phyloP scores from a whole-genome alignment of 2,888 invertebrate genomes.

The Notodonta dromedarius region DNA sequence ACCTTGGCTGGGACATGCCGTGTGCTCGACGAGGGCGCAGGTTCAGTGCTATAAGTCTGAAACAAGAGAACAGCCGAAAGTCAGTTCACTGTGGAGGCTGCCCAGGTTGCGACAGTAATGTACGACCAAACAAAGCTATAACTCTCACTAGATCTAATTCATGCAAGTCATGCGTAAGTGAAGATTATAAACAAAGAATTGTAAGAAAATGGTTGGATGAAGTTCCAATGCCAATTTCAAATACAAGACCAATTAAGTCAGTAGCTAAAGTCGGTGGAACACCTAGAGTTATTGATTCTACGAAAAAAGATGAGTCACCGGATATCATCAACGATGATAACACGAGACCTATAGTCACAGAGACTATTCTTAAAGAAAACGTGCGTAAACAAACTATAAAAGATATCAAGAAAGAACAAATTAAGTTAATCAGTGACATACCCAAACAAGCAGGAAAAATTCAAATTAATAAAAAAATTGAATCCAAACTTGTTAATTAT shows the following conservation, averaged over 20 bases:
- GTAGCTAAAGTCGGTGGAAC: constrained; percentile 75
- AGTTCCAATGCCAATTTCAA: constrained; percentile 78
- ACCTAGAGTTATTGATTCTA: constrained; percentile 64
- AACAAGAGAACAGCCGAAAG: constrained; percentile 85
- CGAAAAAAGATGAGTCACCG: constrained; percentile 47
- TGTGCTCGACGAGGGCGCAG: constrained; percentile 80
- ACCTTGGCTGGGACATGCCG: constrained; percentile 78
- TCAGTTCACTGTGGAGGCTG: constrained; percentile 86
- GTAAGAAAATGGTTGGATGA: constrained; percentile 92
- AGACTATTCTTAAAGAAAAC: constrained; percentile 20
- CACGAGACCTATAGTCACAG: constrained; percentile 28
- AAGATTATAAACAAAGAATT: constrained; percentile 89
- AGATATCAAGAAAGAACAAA: background rate
- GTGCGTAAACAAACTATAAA: background rate
- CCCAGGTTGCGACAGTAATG: constrained; percentile 85
- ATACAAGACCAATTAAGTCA: constrained; percentile 59
- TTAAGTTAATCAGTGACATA: background rate
- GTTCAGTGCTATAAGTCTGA: constrained; percentile 84
- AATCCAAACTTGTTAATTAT: constrained; percentile 8
- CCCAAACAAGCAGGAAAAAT: background rate
- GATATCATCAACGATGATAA: constrained; percentile 42
- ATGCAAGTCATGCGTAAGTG: constrained; percentile 84
- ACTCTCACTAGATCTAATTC: constrained; percentile 73
- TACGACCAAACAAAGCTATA: constrained; percentile 55
- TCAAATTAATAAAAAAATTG: background rate